Conservation (phyloP, 2,888 invertebrate species). For the Mimachlamys varia region DNA sequence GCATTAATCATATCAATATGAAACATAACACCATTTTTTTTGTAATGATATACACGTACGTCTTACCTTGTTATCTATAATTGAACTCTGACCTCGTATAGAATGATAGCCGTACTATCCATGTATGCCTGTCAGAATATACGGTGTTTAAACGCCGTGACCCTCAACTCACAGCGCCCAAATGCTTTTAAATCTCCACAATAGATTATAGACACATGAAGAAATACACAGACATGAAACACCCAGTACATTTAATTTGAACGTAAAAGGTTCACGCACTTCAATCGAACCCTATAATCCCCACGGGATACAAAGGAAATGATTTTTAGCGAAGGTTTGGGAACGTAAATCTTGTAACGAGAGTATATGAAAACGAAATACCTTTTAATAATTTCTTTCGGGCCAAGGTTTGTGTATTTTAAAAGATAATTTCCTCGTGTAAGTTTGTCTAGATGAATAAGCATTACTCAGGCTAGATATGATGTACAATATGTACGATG, state of each 20-base stretch:
- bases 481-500: not conserved
- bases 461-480: not conserved
- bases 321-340: not conserved
- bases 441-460: not conserved
- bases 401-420: not conserved
- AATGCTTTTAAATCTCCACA: not conserved
- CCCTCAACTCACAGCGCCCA: not conserved
- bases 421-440: not conserved
- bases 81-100: not conserved
- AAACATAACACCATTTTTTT: not conserved
- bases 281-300: not conserved
- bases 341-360: not conserved
- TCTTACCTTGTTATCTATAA: constrained; percentile 13
- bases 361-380: not conserved
- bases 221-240: not conserved
- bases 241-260: not conserved
- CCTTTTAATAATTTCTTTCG: not conserved
- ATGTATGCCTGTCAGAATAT: not conserved
- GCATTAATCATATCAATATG: not conserved
- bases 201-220: not conserved
- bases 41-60: not conserved
- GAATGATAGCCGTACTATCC: not conserved
- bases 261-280: not conserved
- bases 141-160: not conserved
- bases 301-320: not conserved